Base-by-base conservation (phyloP, 2,888 invertebrate genomes). In the Drosophila tanythrix region DNA sequence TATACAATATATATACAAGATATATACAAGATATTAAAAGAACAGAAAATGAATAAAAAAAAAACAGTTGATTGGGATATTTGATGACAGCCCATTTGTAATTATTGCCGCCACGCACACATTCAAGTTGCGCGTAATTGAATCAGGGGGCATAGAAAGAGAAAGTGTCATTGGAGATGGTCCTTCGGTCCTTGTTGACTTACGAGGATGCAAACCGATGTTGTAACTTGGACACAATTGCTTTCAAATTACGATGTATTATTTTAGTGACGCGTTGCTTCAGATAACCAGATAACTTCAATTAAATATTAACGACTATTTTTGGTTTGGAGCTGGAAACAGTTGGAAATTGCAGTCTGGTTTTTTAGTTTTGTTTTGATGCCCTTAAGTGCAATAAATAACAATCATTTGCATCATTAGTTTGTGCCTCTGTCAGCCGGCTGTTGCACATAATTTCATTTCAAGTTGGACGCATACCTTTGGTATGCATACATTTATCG, bases 51-150 rank as follows among this genome's bases (percentile, higher is more conserved):
- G 21, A 21, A 21, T 21, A 21, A 21, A 21, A 21, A 21, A 33
- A 33, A 35, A 27, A 53, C 35, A 56, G 35, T 40, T 43, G 40
- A 52, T 21, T 53, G 21, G 15, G n/a, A 33, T 46, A 50, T 27
- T 48, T 58, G 50, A 52, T 25, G 63, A 58, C 36, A 51, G 70
- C 52, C 62, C 61, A 59, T 63, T 68, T 74, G 75, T 68, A 74
- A 59, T 59, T 56, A 74, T 66, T 67, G 75, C 56, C 67, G 3
- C 40, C 29, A 52, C 40, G 38, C 27, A 48, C 46, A 46, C 46
- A 55, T 35, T 38, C 13, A 27, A 48, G 46, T 35, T 46, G 56
- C n/a, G 46, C 46, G 46, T 63, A 57, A 50, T 63, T 63, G 25
- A 36, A 56, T 56, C 36, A 48, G 46, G n/a, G 11, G 40, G 15